Evolutionary conservation across 2,888 invertebrate genomes (phyloP).

Genomic region (Gastracanthus pulcherrimus): DNA sequence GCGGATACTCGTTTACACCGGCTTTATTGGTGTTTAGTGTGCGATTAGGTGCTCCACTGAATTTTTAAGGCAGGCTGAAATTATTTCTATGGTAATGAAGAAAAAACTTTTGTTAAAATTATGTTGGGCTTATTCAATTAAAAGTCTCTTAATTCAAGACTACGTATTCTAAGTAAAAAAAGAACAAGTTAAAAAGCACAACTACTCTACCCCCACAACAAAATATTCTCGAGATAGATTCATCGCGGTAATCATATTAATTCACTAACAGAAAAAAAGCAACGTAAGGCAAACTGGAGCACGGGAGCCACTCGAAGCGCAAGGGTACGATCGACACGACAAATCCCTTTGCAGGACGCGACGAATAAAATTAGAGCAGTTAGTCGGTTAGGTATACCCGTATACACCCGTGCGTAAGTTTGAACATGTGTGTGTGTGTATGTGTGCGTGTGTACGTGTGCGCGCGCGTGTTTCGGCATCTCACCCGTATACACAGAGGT

Average conservation of each 20-base stretch:
- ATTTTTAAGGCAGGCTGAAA: too few relatives aligned
- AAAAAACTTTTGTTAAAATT: too few relatives aligned
- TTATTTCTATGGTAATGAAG: too few relatives aligned
- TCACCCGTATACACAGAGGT: background rate
- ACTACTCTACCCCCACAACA: too few relatives aligned
- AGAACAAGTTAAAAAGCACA: too few relatives aligned
- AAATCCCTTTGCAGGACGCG: slow-evolving; percentile 32
- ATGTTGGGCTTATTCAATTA: too few relatives aligned
- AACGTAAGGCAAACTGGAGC: background rate
- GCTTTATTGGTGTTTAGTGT: background rate
- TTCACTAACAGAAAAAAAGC: background rate
- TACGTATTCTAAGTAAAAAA: too few relatives aligned
- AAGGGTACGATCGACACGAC: slow-evolving; percentile 25
- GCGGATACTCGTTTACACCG: slow-evolving; percentile 1
- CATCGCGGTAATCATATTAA: too few relatives aligned
- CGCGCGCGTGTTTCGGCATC: background rate
- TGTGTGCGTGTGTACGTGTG: background rate
- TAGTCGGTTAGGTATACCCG: slow-evolving; percentile 60
- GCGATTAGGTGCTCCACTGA: too few relatives aligned
- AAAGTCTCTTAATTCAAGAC: too few relatives aligned
- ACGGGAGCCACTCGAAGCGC: background rate
- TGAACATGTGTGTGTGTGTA: background rate
- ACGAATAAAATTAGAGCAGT: slow-evolving; percentile 67
- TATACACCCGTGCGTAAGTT: background rate
- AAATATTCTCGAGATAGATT: too few relatives aligned